These are phyloP conservation scores for Lampris megalopsis DNA, from an alignment of 2,113 vertebrate species.

Conservation along the genomic window DNA sequence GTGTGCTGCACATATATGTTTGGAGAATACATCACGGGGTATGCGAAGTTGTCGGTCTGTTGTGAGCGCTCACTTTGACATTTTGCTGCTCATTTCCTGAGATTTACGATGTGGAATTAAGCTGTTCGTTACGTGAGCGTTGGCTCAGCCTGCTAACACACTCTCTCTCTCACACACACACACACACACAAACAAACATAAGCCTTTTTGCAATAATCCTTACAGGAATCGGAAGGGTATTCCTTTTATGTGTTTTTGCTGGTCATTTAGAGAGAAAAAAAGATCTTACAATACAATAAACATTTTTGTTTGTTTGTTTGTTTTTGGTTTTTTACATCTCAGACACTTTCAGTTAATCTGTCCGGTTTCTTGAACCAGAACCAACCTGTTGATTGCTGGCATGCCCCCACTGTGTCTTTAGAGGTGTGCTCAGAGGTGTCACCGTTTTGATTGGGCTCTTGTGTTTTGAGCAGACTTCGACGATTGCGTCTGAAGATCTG, in stretches of 20 bases:
- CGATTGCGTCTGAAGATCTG: no score
- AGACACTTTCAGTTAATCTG: no score
- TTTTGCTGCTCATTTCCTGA: conserved; percentile 62
- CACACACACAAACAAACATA: conserved; percentile 15
- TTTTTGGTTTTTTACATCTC: neutral
- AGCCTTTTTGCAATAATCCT: conserved; percentile 56
- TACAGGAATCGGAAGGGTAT: conserved; percentile 30
- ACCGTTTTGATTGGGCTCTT: no score
- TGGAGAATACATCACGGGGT: conserved; percentile 41
- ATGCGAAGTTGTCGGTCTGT: conserved; percentile 9
- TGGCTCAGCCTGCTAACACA: conserved; percentile 30
- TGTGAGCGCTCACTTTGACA: conserved; percentile 35
- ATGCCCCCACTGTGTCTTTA: no score
- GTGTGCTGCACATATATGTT: conserved; percentile 19
- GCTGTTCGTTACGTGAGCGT: conserved; percentile 58
- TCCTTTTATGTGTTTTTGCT: neutral
- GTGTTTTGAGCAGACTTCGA: no score
- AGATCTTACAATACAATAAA: conserved; percentile 6
- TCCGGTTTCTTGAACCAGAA: no score
- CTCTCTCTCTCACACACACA: conserved; percentile 2
- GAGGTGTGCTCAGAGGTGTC: no score
- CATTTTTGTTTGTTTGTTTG: neutral
- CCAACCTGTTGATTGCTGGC: no score
- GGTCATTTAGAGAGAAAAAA: conserved; percentile 1
- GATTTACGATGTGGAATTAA: conserved; percentile 68